These are phyloP conservation scores for Ischnura elegans DNA, from an alignment of 2,888 invertebrate species.

Conservation along the genomic window DNA sequence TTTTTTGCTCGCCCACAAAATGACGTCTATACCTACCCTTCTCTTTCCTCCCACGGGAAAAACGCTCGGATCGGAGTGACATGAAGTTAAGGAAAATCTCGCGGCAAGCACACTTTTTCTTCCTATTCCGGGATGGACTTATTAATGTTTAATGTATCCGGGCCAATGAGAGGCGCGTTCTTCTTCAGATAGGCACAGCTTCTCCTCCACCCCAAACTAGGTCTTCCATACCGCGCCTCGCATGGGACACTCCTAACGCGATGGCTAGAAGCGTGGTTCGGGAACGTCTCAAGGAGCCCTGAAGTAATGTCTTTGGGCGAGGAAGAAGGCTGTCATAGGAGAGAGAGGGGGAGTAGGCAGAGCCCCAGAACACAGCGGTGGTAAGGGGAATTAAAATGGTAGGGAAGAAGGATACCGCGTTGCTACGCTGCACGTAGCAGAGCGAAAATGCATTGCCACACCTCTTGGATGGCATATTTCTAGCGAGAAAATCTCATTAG, in stretches of 20 bases:
- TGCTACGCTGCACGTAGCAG: too few relatives aligned
- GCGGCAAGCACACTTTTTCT: neutral
- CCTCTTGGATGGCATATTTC: too few relatives aligned
- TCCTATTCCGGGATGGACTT: neutral
- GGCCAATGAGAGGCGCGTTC: neutral
- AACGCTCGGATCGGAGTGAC: neutral
- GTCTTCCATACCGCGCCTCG: neutral
- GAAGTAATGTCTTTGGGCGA: neutral
- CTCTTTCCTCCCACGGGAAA: too few relatives aligned
- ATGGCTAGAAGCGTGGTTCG: neutral
- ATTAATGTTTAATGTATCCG: conserved; percentile 20
- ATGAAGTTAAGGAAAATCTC: neutral
- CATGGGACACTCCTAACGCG: neutral
- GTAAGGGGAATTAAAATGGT: neutral
- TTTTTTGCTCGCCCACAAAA: too few relatives aligned
- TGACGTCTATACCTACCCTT: too few relatives aligned
- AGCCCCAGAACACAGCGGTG: neutral
- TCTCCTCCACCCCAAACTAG: neutral
- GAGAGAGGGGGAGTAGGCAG: neutral
- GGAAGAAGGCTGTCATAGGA: neutral
- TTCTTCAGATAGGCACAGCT: neutral
- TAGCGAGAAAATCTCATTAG: too few relatives aligned
- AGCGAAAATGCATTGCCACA: too few relatives aligned
- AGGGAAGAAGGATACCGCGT: neutral
- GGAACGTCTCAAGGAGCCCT: neutral